Evolutionary conservation across 2,888 invertebrate species (phyloP).

Genomic region (Drosophila atripex): DNA sequence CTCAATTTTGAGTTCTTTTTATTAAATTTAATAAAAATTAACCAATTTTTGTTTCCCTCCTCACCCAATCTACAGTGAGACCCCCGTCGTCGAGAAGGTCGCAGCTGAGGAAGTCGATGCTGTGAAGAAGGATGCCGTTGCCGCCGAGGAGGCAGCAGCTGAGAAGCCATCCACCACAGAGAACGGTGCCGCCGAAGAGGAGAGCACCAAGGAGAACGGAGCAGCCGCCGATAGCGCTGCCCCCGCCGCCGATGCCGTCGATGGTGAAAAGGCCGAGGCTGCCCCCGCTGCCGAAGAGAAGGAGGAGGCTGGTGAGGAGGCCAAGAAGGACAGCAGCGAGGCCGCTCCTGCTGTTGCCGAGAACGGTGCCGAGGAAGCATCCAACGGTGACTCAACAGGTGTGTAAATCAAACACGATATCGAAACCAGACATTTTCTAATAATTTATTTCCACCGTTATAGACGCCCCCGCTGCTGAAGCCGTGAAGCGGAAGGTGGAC

Average conservation of each 20-base stretch:
- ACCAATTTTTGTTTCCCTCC: conserved; percentile 6
- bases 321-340: conserved; percentile 75
- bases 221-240: conserved; percentile 64
- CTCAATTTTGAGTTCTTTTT: neutral
- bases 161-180: conserved; percentile 78
- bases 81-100: conserved; percentile 83
- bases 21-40: neutral
- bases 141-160: conserved; percentile 59
- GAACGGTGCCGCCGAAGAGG: conserved; percentile 78
- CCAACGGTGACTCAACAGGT: conserved; percentile 83
- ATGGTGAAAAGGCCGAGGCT: conserved; percentile 73
- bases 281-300: conserved; percentile 56
- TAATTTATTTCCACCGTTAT: neutral
- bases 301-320: conserved; percentile 61
- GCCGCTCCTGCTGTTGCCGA: conserved; percentile 63
- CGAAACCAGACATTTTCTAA: neutral
- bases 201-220: conserved; percentile 73
- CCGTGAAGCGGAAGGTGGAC: conserved; percentile 83
- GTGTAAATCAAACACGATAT: conserved; percentile 18
- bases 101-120: conserved; percentile 82
- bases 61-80: conserved; percentile 73
- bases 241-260: conserved; percentile 67
- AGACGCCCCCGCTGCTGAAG: conserved; percentile 82
- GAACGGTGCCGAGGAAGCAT: conserved; percentile 78
- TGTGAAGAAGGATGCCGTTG: conserved; percentile 75